A percentile compares a stretch with the other conserved stretches of the same genome.
Evolutionary conservation across 2,888 invertebrate species (phyloP).

Genomic region (Elegia similella): DNA sequence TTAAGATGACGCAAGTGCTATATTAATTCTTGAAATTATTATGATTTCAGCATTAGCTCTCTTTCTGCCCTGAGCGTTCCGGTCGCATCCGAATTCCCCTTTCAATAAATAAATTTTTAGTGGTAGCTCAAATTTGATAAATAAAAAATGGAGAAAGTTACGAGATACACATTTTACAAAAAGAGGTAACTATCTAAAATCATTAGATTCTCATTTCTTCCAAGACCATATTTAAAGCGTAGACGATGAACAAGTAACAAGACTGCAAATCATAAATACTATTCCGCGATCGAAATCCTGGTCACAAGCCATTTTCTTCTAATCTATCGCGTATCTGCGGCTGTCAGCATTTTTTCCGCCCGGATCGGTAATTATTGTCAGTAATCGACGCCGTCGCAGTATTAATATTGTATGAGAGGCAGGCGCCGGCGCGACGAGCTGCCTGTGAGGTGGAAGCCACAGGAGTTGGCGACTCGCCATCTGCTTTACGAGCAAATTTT

Average conservation of each 20-base stretch:
- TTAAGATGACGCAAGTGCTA: too few relatives aligned
- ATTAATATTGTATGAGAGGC: constrained; percentile 70
- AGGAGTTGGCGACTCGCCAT: constrained; percentile 28
- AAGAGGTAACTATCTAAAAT: too few relatives aligned
- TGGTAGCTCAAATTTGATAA: too few relatives aligned
- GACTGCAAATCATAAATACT: not conserved
- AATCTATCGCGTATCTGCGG: constrained; percentile 18
- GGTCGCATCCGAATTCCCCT: too few relatives aligned
- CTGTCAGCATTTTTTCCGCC: constrained; percentile 36
- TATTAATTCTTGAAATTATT: too few relatives aligned
- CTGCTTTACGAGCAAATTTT: not conserved
- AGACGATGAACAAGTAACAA: not conserved
- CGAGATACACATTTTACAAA: too few relatives aligned
- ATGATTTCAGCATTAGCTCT: too few relatives aligned
- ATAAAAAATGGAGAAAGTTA: too few relatives aligned
- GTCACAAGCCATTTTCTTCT: constrained; percentile 9
- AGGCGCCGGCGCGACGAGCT: constrained; percentile 51
- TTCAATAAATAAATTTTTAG: too few relatives aligned
- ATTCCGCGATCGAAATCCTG: constrained; percentile 6
- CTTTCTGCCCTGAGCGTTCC: too few relatives aligned
- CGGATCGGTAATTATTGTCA: constrained; percentile 41
- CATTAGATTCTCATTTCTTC: too few relatives aligned
- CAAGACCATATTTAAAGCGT: not conserved
- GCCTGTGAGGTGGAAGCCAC: constrained; percentile 30
- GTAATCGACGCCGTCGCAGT: constrained; percentile 44